A percentile compares a stretch with the other conserved stretches of the same genome.
Evolutionary conservation across 2,797 vertebrate species (phyloP).

Genomic region (Ctenochaetus hawaiiensis): DNA sequence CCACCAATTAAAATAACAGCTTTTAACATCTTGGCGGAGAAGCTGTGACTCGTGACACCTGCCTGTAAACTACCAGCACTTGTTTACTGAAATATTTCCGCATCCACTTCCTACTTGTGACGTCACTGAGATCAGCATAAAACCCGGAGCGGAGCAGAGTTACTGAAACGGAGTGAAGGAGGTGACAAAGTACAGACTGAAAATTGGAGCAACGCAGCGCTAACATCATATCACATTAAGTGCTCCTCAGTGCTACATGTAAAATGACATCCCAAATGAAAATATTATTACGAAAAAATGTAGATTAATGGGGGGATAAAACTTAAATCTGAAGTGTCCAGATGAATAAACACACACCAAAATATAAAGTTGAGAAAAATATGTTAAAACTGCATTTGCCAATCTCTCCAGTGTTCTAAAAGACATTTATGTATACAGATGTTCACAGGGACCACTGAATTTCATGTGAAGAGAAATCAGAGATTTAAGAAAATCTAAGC

Average conservation of each 20-base stretch:
- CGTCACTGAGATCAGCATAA: conserved; percentile 17
- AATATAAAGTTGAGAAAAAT: no score
- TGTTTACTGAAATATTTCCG: conserved; percentile 12
- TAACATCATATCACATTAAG: no score
- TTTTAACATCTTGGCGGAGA: conserved; percentile 87
- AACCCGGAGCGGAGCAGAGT: background rate
- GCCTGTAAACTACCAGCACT: background rate
- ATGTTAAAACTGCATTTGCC: no score
- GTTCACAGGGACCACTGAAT: background rate
- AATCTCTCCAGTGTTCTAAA: no score
- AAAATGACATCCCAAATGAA: background rate
- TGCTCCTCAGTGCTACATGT: no score
- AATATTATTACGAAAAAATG: background rate
- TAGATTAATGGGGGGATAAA: background rate
- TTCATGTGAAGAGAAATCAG: background rate
- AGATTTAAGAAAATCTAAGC: background rate
- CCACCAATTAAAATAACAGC: conserved; percentile 95
- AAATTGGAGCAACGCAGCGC: no score
- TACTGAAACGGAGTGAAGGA: background rate
- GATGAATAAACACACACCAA: background rate
- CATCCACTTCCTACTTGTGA: conserved; percentile 50
- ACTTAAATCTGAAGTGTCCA: background rate
- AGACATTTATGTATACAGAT: no score
- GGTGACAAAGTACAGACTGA: no score
- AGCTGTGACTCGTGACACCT: background rate